Base-by-base conservation (phyloP, 2,113 vertebrate genomes). In the Rynchops niger region DNA sequence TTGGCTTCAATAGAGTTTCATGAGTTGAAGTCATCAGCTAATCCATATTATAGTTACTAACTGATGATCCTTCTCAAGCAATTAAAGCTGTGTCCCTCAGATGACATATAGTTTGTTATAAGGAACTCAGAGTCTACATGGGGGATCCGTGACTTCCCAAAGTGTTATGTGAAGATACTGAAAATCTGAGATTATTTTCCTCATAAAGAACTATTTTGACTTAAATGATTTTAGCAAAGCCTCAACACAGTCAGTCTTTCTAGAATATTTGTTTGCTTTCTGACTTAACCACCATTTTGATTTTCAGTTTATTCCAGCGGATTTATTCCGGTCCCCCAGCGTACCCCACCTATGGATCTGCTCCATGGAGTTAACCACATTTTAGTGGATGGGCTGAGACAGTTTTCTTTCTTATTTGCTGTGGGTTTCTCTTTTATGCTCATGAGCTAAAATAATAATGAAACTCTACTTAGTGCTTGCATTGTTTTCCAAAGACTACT, bases 401-500 rank as follows among this genome's bases (percentile, higher is more conserved):
- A 34, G 18, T 82, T 74, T 92, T 88, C 70, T 62, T 71, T 91
- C 84, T 93, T 93, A 91, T 92, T 95, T 97, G 82, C 83, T 77
- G n/a, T 66, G 79, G 79, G 58, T 63, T 92, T 59, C 69, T 83
- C 79, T 93, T 86, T 71, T 55, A n/a, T 65, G 47, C 73, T 91
- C 77, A 55, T 15, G 78, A 94, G 50, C 87, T 93, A 90, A 91
- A 96, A 95, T 91, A 91, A 93, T 93, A 97, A 94, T 88, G 88
- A 97, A 98, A 95, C 55, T 95, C 80, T 96, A 86, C 87, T 96
- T 97, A 98, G 96, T 78, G 79, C 38, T 96, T 59, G 56, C 40
- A 69, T 97, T 97, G 65, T 95, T 97, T 96, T 83, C 86, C 50
- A 91, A 95, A 93, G 95, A 38, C 85, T 81, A 96, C 92, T 97